Evolutionary conservation across 2,888 invertebrate genomes (phyloP), one percentile per base, ranked within the genome.

Genomic region (Barypeithes pellucidus): DNA sequence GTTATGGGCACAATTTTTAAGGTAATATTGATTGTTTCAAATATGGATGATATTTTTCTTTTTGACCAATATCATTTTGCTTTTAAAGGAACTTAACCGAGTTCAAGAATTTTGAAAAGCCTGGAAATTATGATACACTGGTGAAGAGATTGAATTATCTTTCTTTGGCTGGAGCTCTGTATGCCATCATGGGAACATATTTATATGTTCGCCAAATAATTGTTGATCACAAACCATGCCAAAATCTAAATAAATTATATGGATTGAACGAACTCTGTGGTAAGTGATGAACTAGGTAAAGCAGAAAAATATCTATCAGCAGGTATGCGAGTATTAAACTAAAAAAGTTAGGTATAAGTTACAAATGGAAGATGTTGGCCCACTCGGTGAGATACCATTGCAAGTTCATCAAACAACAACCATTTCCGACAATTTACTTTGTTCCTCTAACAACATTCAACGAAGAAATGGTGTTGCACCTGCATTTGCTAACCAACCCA

Each of bases 221-320:
- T 20, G 18, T 20, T 20, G 12, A 60, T 22, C 22, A 43, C 4
- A 41, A 22, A 60, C 36, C 36, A 12, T 60, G 60, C 20, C 14
- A 60, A 60, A 43, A 14, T 9, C 1, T 22, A 3, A 60, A 60
- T 41, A 22, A 22, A 11, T 20, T 41, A 11, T n/a, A 60, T 41
- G 60, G 60, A 60, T n/a, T 60, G 3, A 22, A 60, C 12, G 60
- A 60, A n/a, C 41, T 60, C 9, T 60, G 60, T 20, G 60, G 60
- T 60, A 60, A 60, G 29, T 2, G 7, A 29, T 29, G 7, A 29
- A 9, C 7, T 29, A n/a, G n/a, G n/a, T n/a, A n/a, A n/a, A n/a
- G n/a, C n/a, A n/a, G n/a, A n/a, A n/a, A n/a, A n/a, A n/a, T n/a
- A n/a, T n/a, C n/a, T n/a, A n/a, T n/a, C n/a, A n/a, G n/a, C n/a